Conservation (phyloP, 2,888 invertebrate genomes). For the Thereva unica region DNA sequence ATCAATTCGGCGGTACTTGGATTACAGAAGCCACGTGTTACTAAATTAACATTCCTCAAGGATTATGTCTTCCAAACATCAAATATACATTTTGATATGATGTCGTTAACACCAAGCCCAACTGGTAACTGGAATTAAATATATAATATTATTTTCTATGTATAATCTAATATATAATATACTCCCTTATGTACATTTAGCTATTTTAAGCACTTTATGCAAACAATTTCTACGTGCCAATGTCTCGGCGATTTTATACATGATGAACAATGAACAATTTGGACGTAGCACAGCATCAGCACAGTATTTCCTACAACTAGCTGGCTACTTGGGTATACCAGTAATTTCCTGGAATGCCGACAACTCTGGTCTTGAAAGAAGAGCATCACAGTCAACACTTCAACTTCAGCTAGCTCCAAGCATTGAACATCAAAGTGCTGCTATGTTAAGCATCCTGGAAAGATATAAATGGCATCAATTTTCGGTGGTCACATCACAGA, state of each 20-base stretch:
- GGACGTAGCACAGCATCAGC: constrained; percentile 91
- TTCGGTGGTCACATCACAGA: constrained; percentile 89
- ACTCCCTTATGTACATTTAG: constrained; percentile 51
- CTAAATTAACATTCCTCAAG: constrained; percentile 66
- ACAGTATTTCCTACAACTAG: constrained; percentile 90
- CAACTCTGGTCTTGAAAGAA: constrained; percentile 82
- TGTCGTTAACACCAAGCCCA: constrained; percentile 74
- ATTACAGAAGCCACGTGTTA: constrained; percentile 63
- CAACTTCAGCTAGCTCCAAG: constrained; percentile 95
- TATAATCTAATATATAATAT: not conserved
- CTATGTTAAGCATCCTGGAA: constrained; percentile 92
- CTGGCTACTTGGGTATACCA: constrained; percentile 92
- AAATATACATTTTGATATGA: constrained; percentile 68
- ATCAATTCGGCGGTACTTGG: constrained; percentile 67
- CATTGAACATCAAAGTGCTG: constrained; percentile 91
- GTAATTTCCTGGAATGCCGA: constrained; percentile 98
- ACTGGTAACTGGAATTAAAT: constrained; percentile 64
- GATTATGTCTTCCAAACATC: constrained; percentile 66
- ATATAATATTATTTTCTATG: constrained; percentile 11
- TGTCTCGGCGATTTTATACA: constrained; percentile 89
- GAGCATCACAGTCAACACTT: constrained; percentile 85
- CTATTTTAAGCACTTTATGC: constrained; percentile 84
- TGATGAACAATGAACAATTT: constrained; percentile 95
- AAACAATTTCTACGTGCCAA: constrained; percentile 86
- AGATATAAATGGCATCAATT: constrained; percentile 97